phyloP scores from a whole-genome alignment of 2,888 invertebrate species.

The Lasioglossum morio region DNA sequence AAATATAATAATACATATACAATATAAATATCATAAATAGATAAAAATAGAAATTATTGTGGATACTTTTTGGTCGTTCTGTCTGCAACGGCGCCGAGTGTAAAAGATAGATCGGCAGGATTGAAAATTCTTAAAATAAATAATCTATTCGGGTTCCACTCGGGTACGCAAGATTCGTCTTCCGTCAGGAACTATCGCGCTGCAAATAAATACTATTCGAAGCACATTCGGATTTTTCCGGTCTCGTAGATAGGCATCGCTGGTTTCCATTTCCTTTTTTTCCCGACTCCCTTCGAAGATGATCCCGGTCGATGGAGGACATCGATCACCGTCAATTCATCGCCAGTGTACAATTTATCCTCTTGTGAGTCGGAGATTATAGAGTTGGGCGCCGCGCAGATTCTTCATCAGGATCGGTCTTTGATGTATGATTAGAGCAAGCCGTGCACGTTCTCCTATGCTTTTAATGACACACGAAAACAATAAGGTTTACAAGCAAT shows the following conservation, averaged over 20 bases:
- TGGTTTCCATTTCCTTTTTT: conserved; percentile 46
- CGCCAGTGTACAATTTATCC: conserved; percentile 60
- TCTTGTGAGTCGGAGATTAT: conserved; percentile 52
- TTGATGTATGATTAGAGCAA: conserved; percentile 54
- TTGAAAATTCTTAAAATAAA: not conserved
- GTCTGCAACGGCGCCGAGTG: not conserved
- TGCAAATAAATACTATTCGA: conserved; percentile 33
- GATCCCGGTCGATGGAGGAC: conserved; percentile 46
- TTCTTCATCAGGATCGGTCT: conserved; percentile 53
- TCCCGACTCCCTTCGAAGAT: conserved; percentile 7
- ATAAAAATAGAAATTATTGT: not conserved
- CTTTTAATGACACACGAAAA: conserved; percentile 56
- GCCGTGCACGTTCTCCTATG: conserved; percentile 33
- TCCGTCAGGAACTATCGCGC: conserved; percentile 4
- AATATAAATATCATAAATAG: not conserved
- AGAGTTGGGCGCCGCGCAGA: conserved; percentile 51
- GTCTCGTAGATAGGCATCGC: conserved; percentile 14
- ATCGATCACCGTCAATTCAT: conserved; percentile 67
- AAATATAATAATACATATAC: no score
- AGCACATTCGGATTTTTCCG: conserved; percentile 35
- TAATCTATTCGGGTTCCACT: not conserved
- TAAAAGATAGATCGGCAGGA: not conserved
- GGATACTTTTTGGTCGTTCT: not conserved
- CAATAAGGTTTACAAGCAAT: conserved; percentile 43
- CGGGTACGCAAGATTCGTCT: not conserved